A percentile compares a stretch with the other conserved stretches of the same genome.
Conservation (phyloP, 2,888 invertebrate species). For the Amblyteles armatorius region DNA sequence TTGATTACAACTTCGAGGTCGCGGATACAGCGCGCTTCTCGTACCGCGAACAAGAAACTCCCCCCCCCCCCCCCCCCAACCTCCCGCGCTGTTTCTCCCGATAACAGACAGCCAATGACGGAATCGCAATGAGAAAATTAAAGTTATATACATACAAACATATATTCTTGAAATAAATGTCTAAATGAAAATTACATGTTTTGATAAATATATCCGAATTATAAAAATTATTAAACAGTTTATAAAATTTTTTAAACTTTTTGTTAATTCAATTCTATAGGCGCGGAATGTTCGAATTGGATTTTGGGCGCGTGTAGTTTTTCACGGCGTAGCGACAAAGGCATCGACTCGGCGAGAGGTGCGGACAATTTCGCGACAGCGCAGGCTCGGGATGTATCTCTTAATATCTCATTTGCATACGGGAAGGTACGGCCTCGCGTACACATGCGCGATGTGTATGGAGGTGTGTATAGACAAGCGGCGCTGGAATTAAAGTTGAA, state of each 20-base stretch:
- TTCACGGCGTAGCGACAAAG: background rate
- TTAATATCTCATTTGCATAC: conserved; percentile 9
- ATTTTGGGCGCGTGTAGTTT: background rate
- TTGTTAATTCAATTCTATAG: background rate
- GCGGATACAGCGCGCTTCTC: conserved; percentile 18
- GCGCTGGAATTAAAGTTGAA: conserved; percentile 28
- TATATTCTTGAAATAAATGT: too few relatives aligned
- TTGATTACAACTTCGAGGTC: conserved; percentile 45
- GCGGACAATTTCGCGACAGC: background rate
- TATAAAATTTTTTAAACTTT: too few relatives aligned
- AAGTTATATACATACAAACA: too few relatives aligned
- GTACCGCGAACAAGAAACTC: conserved; percentile 27
- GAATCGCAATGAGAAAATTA: conserved; percentile 5
- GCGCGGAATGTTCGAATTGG: background rate
- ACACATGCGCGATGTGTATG: background rate
- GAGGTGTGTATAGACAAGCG: too few relatives aligned
- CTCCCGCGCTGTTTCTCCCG: conserved; percentile 1
- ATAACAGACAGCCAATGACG: conserved; percentile 31
- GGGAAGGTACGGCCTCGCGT: background rate
- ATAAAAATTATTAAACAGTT: too few relatives aligned
- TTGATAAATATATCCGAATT: too few relatives aligned
- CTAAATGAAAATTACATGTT: too few relatives aligned
- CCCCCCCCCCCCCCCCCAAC: background rate
- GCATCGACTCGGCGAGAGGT: background rate
- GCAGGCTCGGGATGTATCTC: conserved; percentile 4